A percentile compares a stretch with the other conserved stretches of the same genome.
Evolutionary conservation across 2,113 vertebrate genomes (phyloP).

Genomic region (Romanogobio albipinnatus): DNA sequence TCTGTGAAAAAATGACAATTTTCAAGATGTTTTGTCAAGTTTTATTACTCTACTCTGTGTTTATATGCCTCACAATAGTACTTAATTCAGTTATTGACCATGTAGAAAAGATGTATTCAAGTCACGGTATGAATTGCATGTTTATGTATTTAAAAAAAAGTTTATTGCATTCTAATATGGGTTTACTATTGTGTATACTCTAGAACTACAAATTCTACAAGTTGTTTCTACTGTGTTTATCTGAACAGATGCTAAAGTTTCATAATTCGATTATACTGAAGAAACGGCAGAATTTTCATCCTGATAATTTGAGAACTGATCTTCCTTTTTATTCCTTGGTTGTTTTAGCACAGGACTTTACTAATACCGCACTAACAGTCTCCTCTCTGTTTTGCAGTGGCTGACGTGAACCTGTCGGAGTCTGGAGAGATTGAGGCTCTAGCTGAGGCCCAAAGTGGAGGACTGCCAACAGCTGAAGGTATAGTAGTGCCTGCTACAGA

Average conservation of each 20-base stretch:
- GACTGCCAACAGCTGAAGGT: constrained; percentile 84
- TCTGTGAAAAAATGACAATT: neutral
- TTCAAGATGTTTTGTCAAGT: neutral
- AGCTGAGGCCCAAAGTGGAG: constrained; percentile 76
- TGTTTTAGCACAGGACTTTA: constrained; percentile 28
- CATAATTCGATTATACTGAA: neutral
- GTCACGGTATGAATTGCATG: neutral
- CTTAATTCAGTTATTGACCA: neutral
- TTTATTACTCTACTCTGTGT: neutral
- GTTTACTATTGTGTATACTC: neutral
- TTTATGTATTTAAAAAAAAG: neutral
- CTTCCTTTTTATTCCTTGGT: neutral
- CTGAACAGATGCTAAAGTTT: neutral
- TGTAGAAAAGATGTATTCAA: neutral
- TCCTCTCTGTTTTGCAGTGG: constrained; percentile 60
- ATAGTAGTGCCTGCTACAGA: constrained; percentile 26
- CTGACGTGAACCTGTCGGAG: constrained; percentile 76
- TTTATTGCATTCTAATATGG: neutral
- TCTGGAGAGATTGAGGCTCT: constrained; percentile 75
- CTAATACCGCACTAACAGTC: constrained; percentile 17
- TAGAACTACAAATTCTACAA: neutral
- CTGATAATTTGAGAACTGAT: neutral
- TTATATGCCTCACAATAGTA: neutral
- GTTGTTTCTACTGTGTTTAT: neutral
- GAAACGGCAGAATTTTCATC: neutral